Percentiles rank a stretch among this genome's conserved stretches.
These are phyloP conservation scores for Odontamblyopus rebecca DNA, from an alignment of 2,797 vertebrate species.

Conservation along the genomic window DNA sequence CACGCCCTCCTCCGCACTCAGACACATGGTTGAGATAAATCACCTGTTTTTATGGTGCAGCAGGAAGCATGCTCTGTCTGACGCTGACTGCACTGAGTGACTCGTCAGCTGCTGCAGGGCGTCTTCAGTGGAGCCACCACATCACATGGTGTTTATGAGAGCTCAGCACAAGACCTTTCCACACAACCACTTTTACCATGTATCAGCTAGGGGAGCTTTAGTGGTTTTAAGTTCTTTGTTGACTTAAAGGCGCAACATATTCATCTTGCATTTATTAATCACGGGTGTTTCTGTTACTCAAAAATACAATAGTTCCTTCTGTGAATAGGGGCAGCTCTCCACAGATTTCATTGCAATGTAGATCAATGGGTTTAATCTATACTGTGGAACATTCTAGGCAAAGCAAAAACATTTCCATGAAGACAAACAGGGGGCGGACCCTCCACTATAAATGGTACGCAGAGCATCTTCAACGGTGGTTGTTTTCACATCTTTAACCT, in stretches of 20 bases:
- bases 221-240: not conserved
- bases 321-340: no score
- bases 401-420: no score
- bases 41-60: constrained; percentile 60
- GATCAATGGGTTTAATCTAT: no score
- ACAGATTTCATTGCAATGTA: no score
- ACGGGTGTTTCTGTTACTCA: no score
- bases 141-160: constrained; percentile 42
- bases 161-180: constrained; percentile 38
- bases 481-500: not conserved
- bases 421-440: no score
- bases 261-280: no score
- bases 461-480: no score
- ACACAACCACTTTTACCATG: constrained; percentile 7
- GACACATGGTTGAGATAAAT: constrained; percentile 70
- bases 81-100: constrained; percentile 31
- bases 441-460: no score
- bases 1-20: constrained; percentile 44
- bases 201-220: not conserved
- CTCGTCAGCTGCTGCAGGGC: constrained; percentile 65
- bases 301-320: no score
- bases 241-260: not conserved
- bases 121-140: constrained; percentile 58
- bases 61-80: constrained; percentile 57
- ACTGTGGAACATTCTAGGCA: no score